Percentiles rank a stretch among this genome's conserved stretches.
Evolutionary conservation across 2,888 invertebrate species (phyloP).

Genomic region (Rhagonycha fulva): DNA sequence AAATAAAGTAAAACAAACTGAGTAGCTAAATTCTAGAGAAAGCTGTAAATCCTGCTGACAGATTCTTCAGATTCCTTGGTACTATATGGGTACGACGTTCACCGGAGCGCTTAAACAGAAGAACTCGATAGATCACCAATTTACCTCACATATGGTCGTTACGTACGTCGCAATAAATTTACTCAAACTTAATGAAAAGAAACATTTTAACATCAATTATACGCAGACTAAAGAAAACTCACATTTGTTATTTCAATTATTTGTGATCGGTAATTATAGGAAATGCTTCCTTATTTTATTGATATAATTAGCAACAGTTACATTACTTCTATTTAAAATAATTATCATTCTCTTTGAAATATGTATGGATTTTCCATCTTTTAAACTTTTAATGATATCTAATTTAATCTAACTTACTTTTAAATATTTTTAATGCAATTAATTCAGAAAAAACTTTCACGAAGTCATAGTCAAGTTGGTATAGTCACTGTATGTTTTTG

Average conservation of each 20-base stretch:
- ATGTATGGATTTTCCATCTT: neutral
- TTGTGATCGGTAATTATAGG: neutral
- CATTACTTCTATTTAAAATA: neutral
- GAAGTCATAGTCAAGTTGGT: too few relatives aligned
- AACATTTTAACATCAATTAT: constrained; percentile 28
- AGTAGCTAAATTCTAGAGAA: constrained; percentile 36
- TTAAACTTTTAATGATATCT: neutral
- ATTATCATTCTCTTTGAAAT: neutral
- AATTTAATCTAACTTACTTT: neutral
- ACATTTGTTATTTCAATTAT: constrained; percentile 4
- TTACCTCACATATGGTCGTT: constrained; percentile 52
- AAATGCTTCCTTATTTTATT: neutral
- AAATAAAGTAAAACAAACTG: constrained; percentile 13
- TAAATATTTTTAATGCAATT: neutral
- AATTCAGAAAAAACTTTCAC: too few relatives aligned
- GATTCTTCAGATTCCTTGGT: constrained; percentile 49
- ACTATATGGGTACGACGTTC: constrained; percentile 46
- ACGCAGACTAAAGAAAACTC: constrained; percentile 3
- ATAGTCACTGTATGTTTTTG: too few relatives aligned
- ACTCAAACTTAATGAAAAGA: constrained; percentile 42
- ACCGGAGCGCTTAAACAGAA: constrained; percentile 43
- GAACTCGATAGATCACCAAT: constrained; percentile 51
- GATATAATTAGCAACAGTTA: neutral
- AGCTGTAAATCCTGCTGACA: constrained; percentile 51
- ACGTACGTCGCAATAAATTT: constrained; percentile 48